Conservation (phyloP, 2,113 vertebrate genomes). For the Psettodes erumei region DNA sequence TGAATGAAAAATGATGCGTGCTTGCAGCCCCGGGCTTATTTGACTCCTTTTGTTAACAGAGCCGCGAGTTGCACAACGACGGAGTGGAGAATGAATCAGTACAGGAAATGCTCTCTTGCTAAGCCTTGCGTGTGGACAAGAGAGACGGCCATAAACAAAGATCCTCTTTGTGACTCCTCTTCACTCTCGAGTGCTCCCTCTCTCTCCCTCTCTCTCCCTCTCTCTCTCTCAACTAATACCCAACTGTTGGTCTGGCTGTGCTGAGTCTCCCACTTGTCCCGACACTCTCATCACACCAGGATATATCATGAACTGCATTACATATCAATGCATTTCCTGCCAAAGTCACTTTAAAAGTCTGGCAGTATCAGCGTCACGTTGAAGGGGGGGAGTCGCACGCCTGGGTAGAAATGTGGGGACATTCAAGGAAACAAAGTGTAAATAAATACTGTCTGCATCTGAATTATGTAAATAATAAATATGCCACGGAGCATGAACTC, state of each 20-base stretch:
- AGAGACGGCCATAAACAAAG: constrained; percentile 81
- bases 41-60: constrained; percentile 67
- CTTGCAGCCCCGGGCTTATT: constrained; percentile 40
- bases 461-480: constrained; percentile 81
- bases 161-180: constrained; percentile 74
- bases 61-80: constrained; percentile 72
- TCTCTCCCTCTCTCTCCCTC: constrained; percentile 31
- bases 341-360: neutral
- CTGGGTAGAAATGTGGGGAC: constrained; percentile 75
- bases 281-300: constrained; percentile 61
- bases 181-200: constrained; percentile 53
- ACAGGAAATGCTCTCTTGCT: constrained; percentile 82
- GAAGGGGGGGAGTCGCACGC: constrained; percentile 53
- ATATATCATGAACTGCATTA: constrained; percentile 33
- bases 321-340: neutral
- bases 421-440: constrained; percentile 73
- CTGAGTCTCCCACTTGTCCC: constrained; percentile 40
- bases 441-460: constrained; percentile 76
- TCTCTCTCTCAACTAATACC: constrained; percentile 28
- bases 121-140: constrained; percentile 80
- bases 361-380: neutral
- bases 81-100: constrained; percentile 73
- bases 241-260: constrained; percentile 53
- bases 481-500: constrained; percentile 66
- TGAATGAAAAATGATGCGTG: constrained; percentile 29